Evolutionary conservation across 2,113 vertebrate species (phyloP).

Genomic region (Balaenoptera acutorostrata): DNA sequence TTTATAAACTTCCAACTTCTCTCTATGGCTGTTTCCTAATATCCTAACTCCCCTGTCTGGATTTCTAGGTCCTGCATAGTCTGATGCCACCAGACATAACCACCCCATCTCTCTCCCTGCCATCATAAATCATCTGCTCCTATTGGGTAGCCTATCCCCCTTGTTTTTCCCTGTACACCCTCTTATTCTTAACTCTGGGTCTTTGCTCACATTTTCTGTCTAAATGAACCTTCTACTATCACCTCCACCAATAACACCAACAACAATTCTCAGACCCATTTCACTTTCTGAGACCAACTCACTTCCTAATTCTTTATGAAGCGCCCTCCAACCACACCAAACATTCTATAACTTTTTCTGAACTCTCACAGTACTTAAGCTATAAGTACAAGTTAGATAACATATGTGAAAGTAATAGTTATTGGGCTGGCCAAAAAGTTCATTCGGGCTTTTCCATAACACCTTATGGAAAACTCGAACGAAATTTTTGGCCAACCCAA

Average conservation of each 20-base stretch:
- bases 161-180: background rate
- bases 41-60: background rate
- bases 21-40: background rate
- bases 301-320: background rate
- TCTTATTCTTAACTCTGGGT: background rate
- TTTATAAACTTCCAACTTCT: background rate
- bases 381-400: background rate
- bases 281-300: background rate
- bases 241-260: background rate
- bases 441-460: too few relatives aligned
- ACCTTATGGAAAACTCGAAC: too few relatives aligned
- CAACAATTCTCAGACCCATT: background rate
- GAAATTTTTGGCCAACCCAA: too few relatives aligned
- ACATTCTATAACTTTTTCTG: background rate
- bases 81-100: background rate
- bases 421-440: too few relatives aligned
- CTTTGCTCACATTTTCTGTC: background rate
- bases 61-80: background rate
- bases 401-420: background rate
- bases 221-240: background rate
- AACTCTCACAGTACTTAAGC: background rate
- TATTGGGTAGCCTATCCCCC: background rate
- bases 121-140: too few relatives aligned
- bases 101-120: too few relatives aligned
- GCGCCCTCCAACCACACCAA: background rate